Evolutionary conservation across 2,888 invertebrate species (phyloP), one percentile per base, ranked within the genome.

Genomic region (Tridacna gigas): DNA sequence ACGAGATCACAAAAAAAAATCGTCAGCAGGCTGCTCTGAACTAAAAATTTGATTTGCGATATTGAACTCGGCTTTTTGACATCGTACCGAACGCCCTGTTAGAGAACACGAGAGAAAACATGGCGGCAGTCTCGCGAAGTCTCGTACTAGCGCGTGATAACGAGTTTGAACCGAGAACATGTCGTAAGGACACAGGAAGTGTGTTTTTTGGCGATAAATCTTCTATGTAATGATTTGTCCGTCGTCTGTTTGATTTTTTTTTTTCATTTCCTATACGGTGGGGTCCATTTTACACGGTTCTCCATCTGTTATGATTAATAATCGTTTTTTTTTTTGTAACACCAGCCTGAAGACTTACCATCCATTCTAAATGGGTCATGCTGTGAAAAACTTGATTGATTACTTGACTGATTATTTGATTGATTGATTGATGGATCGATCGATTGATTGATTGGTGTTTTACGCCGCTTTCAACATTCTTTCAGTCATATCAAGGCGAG

Each of bases 201-300:
- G 84, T 80, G 80, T 77, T 84, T 84, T 84, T 78, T 78, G 84
- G 75, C 84, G 73, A 84, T 84, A 84, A 84, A 84, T 84, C 84
- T 80, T 74, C 77, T 73, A 61, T 66, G 47, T 80, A 71, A 63
- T 51, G 51, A 71, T 71, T n/a, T 22, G 51, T 71, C 71, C 51
- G 71, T 51, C 71, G 51, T 45, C 45, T 69, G 37, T 65, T 37
- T 37, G 37, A 37, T 4, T 37, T 37, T 37, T 37, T 37, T 37
- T 37, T 37, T 7, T n/a, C n/a, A n/a, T 37, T 37, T 7, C 3
- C 37, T 37, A 2, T 37, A 37, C 37, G 37, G 37, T 37, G 37
- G 7, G 37, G 37, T 37, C 37, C 2, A 37, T 37, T 37, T 37
- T 37, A 37, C 37, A 37, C 37, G 37, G 3, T 7, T 7, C 37